Conservation (phyloP, 2,113 vertebrate species). For the Pycnonotus jocosus region DNA sequence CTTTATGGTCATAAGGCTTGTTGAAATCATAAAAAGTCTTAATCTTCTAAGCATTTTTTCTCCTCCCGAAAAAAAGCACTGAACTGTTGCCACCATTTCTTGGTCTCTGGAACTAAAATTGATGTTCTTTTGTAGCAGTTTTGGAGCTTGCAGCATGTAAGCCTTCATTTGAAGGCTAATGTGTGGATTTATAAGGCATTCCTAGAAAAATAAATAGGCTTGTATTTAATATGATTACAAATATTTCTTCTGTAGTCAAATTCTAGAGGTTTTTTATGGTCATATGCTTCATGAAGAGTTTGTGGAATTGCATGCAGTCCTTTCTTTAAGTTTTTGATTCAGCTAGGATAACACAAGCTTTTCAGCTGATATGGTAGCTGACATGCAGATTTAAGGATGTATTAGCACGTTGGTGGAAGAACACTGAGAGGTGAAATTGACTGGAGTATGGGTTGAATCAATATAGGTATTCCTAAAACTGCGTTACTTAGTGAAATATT, state of each 20-base stretch:
- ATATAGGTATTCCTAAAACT: neutral
- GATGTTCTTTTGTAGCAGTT: neutral
- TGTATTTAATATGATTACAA: neutral
- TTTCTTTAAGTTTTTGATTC: neutral
- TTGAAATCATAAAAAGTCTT: neutral
- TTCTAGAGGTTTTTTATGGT: neutral
- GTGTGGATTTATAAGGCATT: neutral
- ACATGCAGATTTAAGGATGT: neutral
- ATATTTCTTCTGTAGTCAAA: neutral
- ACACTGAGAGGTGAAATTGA: neutral
- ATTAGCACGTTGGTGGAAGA: neutral
- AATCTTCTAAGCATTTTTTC: neutral
- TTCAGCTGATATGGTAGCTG: neutral
- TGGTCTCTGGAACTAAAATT: neutral
- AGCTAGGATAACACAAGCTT: neutral
- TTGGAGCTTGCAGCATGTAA: neutral
- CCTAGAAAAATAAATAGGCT: neutral
- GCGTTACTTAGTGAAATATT: neutral
- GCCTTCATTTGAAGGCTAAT: neutral
- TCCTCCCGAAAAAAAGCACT: fast-evolving
- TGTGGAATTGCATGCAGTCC: neutral
- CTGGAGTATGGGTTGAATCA: neutral
- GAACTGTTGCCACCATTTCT: neutral
- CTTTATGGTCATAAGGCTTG: neutral
- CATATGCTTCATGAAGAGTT: neutral